Evolutionary conservation across 2,797 vertebrate genomes (phyloP).

Genomic region (Coregonus ussuriensis): DNA sequence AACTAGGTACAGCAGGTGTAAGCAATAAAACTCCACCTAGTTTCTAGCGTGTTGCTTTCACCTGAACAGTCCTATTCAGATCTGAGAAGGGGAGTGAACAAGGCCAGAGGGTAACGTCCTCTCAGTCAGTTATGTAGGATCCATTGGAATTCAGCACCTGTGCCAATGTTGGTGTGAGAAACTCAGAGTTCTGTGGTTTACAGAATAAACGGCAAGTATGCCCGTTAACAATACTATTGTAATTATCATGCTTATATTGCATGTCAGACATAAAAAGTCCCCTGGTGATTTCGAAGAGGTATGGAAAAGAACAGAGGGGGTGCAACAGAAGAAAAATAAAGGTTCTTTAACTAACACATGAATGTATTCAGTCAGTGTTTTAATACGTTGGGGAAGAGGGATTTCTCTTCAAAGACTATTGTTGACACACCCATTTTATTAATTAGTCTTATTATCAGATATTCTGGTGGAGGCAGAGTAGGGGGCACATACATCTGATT

Average conservation of each 20-base stretch:
- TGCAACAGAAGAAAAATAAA: background rate
- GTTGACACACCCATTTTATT: too few species aligned
- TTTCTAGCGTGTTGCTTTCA: background rate
- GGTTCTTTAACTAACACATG: too few species aligned
- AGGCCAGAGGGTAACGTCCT: background rate
- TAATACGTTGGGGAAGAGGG: too few species aligned
- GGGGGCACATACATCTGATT: too few species aligned
- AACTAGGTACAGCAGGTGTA: background rate
- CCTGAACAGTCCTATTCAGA: background rate
- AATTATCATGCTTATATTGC: background rate
- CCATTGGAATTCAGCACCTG: background rate
- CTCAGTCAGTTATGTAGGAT: too few species aligned
- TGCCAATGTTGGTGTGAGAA: background rate
- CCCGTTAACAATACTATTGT: background rate
- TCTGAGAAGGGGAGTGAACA: background rate
- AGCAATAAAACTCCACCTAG: background rate
- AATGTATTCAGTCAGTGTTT: too few species aligned
- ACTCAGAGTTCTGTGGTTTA: background rate
- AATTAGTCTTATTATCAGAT: too few species aligned
- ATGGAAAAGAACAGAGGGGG: background rate
- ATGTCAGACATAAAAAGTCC: too few species aligned
- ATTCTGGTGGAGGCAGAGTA: too few species aligned
- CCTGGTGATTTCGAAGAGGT: too few species aligned
- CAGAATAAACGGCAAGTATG: background rate
- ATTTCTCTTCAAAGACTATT: too few species aligned